Conservation (phyloP, 35 echinoderm and acorn worm species). For the Apostichopus californicus region DNA sequence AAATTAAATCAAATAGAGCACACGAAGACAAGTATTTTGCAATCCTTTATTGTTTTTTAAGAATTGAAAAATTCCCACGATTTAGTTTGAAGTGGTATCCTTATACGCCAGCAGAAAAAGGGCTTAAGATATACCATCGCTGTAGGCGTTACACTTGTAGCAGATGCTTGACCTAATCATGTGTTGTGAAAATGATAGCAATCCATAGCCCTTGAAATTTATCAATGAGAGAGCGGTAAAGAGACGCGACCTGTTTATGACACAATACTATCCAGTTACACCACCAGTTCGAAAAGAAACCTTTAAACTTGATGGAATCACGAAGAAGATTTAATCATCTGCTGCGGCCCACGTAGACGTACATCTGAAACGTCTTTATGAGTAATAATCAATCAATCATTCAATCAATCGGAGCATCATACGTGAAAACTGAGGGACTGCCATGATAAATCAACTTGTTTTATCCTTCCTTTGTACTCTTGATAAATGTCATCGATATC, state of each 20-base stretch:
- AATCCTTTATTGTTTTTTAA: neutral
- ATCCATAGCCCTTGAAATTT: slow-evolving; percentile 33
- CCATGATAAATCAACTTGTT: neutral
- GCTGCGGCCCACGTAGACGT: neutral
- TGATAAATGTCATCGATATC: neutral
- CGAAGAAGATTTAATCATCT: neutral
- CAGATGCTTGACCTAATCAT: slow-evolving; percentile 20
- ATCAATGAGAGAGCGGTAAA: slow-evolving; percentile 19
- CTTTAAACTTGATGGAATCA: too few species aligned
- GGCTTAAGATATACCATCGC: neutral
- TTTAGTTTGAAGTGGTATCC: neutral
- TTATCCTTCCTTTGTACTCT: neutral
- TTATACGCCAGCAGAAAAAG: neutral
- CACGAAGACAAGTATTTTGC: too few species aligned
- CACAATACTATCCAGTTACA: slow-evolving; percentile 17
- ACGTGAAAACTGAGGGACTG: neutral
- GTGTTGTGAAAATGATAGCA: neutral
- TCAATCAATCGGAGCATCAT: neutral
- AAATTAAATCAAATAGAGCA: too few species aligned
- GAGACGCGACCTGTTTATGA: slow-evolving; percentile 3
- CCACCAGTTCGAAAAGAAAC: neutral
- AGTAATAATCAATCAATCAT: neutral
- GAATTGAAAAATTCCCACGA: neutral
- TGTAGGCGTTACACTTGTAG: slow-evolving; percentile 13
- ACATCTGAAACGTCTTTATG: neutral